phyloP scores from a whole-genome alignment of 2,797 vertebrate genomes.

The Lithobates sylvaticus region DNA sequence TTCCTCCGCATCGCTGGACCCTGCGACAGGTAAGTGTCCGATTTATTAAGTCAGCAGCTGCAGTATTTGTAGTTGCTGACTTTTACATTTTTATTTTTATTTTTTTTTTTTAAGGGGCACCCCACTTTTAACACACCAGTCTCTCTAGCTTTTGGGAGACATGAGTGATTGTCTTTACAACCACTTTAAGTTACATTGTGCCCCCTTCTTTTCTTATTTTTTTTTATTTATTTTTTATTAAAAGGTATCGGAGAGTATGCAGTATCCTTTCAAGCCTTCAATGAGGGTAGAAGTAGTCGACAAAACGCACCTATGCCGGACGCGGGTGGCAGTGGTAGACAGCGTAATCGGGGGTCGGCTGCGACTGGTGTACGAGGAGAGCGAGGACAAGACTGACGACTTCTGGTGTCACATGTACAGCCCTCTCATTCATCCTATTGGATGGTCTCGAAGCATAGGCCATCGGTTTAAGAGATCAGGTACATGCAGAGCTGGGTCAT shows the following conservation, averaged over 20 bases:
- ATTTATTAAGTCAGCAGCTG: too few species aligned
- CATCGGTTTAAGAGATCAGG: conserved; percentile 98
- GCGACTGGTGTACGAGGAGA: conserved; percentile 94
- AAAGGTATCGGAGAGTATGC: conserved; percentile 93
- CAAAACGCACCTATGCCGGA: conserved; percentile 96
- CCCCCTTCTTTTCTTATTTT: not conserved
- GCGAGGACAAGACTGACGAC: conserved; percentile 92
- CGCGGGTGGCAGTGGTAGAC: conserved; percentile 93
- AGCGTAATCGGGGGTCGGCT: conserved; percentile 94
- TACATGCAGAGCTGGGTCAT: conserved; percentile 68
- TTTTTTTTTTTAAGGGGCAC: too few species aligned
- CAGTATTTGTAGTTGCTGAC: too few species aligned
- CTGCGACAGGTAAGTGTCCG: too few species aligned
- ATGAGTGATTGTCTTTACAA: too few species aligned
- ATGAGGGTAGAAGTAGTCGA: conserved; percentile 99
- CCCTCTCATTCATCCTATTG: conserved; percentile 94
- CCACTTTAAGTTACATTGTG: too few species aligned
- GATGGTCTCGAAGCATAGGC: conserved; percentile 97
- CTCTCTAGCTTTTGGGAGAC: too few species aligned
- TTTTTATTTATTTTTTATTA: conserved; percentile 57
- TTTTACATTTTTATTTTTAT: too few species aligned
- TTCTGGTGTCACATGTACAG: conserved; percentile 99
- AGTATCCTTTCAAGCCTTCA: conserved; percentile 95
- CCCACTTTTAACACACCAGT: too few species aligned
- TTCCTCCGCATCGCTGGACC: too few species aligned